phyloP scores from a whole-genome alignment of 2,797 vertebrate genomes.

The Rhinophrynus dorsalis region DNA sequence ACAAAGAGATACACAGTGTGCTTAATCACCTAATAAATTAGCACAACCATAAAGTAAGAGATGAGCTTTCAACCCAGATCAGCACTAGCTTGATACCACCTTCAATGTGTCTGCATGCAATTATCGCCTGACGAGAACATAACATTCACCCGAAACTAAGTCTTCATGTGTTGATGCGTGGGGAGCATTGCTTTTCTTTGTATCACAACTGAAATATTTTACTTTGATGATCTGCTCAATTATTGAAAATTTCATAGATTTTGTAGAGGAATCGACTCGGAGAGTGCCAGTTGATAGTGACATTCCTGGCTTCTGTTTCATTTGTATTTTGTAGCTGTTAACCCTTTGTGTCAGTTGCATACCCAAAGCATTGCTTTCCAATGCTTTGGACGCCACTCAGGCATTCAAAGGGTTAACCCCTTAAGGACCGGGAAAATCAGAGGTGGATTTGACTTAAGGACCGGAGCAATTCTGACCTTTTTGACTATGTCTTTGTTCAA shows the following conservation, averaged over 20 bases:
- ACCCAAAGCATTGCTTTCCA: too few species aligned
- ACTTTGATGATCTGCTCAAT: constrained; percentile 7
- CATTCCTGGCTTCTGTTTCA: too few species aligned
- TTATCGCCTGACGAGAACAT: constrained; percentile 59
- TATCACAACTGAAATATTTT: neutral
- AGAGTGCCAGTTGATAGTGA: too few species aligned
- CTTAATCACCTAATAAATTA: constrained; percentile 70
- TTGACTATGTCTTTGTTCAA: too few species aligned
- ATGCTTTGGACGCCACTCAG: too few species aligned
- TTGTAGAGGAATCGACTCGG: too few species aligned
- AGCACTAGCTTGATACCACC: constrained; percentile 58
- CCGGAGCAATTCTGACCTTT: too few species aligned
- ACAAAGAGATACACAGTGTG: constrained; percentile 45
- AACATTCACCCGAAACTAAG: constrained; percentile 56
- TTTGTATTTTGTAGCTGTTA: too few species aligned
- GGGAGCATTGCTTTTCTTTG: constrained; percentile 43
- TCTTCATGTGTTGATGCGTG: constrained; percentile 46
- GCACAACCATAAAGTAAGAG: constrained; percentile 41
- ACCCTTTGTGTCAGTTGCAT: too few species aligned
- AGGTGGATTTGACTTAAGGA: too few species aligned
- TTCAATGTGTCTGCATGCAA: constrained; percentile 60
- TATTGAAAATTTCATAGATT: constrained; percentile 8
- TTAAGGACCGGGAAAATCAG: too few species aligned
- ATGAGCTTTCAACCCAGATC: constrained; percentile 54
- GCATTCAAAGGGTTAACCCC: too few species aligned